phyloP scores from a whole-genome alignment of 2,113 vertebrate genomes.

The Caranx melampygus region DNA sequence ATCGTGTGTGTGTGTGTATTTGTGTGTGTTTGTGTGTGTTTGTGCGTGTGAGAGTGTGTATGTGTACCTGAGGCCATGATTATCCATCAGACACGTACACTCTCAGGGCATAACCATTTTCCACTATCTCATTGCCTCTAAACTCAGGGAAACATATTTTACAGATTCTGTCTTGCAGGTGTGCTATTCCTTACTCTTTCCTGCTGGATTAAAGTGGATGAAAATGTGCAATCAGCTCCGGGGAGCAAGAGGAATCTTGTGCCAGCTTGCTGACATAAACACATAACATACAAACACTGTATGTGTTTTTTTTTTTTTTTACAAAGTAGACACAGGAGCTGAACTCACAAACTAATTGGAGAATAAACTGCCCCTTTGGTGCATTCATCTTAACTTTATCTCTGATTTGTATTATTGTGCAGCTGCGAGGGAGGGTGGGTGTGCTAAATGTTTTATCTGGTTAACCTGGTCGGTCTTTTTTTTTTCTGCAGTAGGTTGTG shows the following conservation, averaged over 20 bases:
- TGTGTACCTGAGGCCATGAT: slow-evolving; percentile 49
- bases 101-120: slow-evolving; percentile 59
- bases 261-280: slow-evolving; percentile 46
- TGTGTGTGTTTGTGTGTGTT: slow-evolving; percentile 25
- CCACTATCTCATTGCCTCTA: slow-evolving; percentile 49
- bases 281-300: not conserved
- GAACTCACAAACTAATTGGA: not conserved
- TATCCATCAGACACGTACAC: slow-evolving; percentile 59
- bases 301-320: not conserved
- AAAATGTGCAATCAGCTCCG: slow-evolving; percentile 57
- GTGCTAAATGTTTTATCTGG: not conserved
- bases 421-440: not conserved
- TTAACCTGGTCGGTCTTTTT: too few species aligned
- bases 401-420: not conserved
- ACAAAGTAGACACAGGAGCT: not conserved
- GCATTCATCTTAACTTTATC: not conserved
- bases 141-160: slow-evolving; percentile 65
- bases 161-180: slow-evolving; percentile 61
- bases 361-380: not conserved
- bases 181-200: slow-evolving; percentile 51
- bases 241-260: slow-evolving; percentile 30
- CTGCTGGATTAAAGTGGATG: slow-evolving; percentile 56
- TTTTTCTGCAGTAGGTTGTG: not conserved
- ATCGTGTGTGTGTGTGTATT: slow-evolving; percentile 29
- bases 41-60: slow-evolving; percentile 33